Evolutionary conservation across 2,113 vertebrate species (phyloP).

Genomic region (Actinemys pallida): DNA sequence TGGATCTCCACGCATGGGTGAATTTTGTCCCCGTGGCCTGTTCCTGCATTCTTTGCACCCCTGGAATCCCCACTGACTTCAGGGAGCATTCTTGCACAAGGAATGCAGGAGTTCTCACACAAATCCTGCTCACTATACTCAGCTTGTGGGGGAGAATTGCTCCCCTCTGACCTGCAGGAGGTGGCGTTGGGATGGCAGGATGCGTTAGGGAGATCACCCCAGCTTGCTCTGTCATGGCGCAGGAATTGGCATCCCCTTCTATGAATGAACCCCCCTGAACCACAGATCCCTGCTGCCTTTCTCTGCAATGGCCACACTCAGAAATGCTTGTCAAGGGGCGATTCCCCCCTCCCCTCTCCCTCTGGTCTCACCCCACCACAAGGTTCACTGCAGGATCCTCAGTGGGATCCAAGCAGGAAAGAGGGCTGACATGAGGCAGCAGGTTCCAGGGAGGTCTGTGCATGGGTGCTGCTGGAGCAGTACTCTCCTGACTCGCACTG

Average conservation of each 20-base stretch:
- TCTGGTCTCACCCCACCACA: not conserved
- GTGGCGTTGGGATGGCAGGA: not conserved
- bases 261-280: not conserved
- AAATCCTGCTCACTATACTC: not conserved
- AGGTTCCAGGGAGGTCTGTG: not conserved
- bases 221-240: not conserved
- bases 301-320: not conserved
- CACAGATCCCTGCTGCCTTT: not conserved
- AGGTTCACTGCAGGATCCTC: not conserved
- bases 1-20: not conserved
- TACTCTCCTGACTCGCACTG: accelerated
- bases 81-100: not conserved
- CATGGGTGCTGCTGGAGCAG: not conserved
- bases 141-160: not conserved
- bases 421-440: not conserved
- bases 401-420: not conserved
- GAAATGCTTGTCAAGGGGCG: not conserved
- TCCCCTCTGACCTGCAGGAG: not conserved
- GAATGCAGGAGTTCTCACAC: accelerated
- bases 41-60: not conserved
- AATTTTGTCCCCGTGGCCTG: not conserved
- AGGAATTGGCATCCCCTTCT: not conserved
- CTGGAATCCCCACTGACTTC: not conserved
- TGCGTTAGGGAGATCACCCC: not conserved
- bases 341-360: not conserved